Percentiles rank a stretch among this genome's conserved stretches.
Evolutionary conservation across 2,888 invertebrate genomes (phyloP).

Genomic region (Standfussiana lucernea): DNA sequence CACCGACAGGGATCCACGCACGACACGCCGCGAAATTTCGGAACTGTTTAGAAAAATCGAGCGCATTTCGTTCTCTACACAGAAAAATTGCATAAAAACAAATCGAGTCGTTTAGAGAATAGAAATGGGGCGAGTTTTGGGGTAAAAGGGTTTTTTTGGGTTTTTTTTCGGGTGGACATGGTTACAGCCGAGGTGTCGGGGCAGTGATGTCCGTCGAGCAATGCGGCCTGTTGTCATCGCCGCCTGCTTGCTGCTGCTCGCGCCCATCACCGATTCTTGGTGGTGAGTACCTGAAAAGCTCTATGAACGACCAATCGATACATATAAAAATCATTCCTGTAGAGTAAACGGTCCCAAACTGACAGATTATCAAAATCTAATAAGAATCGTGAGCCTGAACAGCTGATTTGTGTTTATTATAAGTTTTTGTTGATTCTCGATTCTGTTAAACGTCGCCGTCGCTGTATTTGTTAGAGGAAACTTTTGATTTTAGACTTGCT

Average conservation of each 20-base stretch:
- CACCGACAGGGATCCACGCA: constrained; percentile 88
- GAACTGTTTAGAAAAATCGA: constrained; percentile 82
- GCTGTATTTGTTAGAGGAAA: constrained; percentile 45
- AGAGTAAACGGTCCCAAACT: constrained; percentile 19
- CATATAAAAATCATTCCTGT: constrained; percentile 28
- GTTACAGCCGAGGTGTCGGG: constrained; percentile 76
- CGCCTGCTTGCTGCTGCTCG: constrained; percentile 96
- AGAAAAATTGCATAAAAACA: constrained; percentile 66
- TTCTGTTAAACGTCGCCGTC: constrained; percentile 37
- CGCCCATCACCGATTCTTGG: constrained; percentile 96
- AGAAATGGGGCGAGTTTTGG: constrained; percentile 65
- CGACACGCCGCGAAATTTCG: constrained; percentile 85
- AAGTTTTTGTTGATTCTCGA: constrained; percentile 52
- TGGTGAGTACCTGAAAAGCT: constrained; percentile 92
- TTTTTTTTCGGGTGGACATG: constrained; percentile 71
- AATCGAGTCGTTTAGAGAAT: constrained; percentile 64
- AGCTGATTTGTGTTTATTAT: constrained; percentile 69
- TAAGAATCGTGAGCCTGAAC: constrained; percentile 52
- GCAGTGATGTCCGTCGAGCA: constrained; percentile 88
- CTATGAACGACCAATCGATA: constrained; percentile 16
- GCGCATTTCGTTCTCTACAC: constrained; percentile 69
- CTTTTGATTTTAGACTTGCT: constrained; percentile 22
- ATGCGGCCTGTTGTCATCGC: constrained; percentile 95
- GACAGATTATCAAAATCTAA: constrained; percentile 46
- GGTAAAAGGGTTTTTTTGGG: constrained; percentile 66